Evolutionary conservation across 2,113 vertebrate genomes (phyloP).

Genomic region (Delphinus delphis): DNA sequence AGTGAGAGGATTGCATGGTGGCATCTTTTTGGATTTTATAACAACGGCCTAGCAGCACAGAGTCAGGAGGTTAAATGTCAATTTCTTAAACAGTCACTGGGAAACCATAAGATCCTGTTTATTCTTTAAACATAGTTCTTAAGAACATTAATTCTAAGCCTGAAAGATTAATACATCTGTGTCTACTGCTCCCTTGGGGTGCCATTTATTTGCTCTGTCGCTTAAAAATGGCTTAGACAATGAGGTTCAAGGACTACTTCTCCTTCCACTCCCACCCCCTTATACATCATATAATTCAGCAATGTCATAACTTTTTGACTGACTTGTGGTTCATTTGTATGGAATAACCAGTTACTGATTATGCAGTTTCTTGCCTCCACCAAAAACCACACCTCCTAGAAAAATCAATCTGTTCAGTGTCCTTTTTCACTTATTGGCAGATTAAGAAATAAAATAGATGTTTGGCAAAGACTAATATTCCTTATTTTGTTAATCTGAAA

Average conservation of each 20-base stretch:
- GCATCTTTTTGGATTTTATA: background rate
- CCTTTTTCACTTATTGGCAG: background rate
- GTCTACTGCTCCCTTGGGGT: background rate
- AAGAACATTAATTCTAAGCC: slow-evolving; percentile 31
- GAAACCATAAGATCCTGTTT: slow-evolving; percentile 23
- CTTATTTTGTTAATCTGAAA: slow-evolving; percentile 38
- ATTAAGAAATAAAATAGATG: slow-evolving; percentile 40
- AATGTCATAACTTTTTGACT: background rate
- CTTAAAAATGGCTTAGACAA: background rate
- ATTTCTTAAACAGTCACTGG: slow-evolving; percentile 25
- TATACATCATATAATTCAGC: background rate
- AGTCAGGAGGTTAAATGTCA: background rate
- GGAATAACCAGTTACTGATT: background rate
- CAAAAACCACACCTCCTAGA: background rate
- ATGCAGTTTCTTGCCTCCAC: background rate
- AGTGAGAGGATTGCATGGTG: background rate
- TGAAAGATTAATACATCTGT: slow-evolving; percentile 1
- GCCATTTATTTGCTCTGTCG: background rate
- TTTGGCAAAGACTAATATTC: background rate
- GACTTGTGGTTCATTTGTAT: background rate
- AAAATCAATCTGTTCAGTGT: background rate
- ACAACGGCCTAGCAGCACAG: background rate
- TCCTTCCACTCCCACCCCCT: background rate
- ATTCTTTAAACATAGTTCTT: slow-evolving; percentile 26
- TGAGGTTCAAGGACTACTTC: slow-evolving; percentile 28